phyloP scores from a whole-genome alignment of 2,888 invertebrate species.

The Eupithecia exiguata region DNA sequence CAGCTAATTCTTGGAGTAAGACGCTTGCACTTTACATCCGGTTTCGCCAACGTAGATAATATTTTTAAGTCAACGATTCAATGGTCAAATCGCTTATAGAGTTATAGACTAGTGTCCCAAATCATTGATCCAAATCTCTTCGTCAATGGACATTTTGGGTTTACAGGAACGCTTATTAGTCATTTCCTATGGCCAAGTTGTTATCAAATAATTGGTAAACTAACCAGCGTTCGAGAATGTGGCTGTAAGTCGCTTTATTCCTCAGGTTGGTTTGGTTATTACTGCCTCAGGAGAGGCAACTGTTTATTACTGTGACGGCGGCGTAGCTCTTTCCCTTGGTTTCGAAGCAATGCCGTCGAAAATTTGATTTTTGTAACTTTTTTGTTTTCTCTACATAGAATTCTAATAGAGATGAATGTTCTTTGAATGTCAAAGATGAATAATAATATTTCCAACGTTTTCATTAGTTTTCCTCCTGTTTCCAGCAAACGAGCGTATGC shows the following conservation, averaged over 20 bases:
- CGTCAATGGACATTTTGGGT: background rate
- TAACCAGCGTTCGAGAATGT: no score
- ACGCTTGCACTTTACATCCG: background rate
- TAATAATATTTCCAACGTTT: background rate
- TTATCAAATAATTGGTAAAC: background rate
- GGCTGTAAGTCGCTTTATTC: background rate
- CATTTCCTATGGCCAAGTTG: no score
- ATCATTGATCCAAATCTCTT: background rate
- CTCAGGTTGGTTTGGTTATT: background rate
- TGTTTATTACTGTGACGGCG: background rate
- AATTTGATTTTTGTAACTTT: background rate
- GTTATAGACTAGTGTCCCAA: background rate
- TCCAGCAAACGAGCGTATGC: slow-evolving; percentile 64
- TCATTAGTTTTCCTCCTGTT: background rate
- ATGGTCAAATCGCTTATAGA: background rate
- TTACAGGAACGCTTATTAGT: background rate
- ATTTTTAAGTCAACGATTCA: background rate
- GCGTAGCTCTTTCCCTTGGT: background rate
- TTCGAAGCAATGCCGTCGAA: background rate
- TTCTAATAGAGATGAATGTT: background rate
- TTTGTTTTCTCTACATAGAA: background rate
- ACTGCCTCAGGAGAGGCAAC: background rate
- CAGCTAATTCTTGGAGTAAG: no score
- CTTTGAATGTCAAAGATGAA: background rate
- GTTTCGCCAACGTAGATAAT: background rate